Base-by-base conservation (phyloP, 2,888 invertebrate species). In the Disparrhopalites patrizii region DNA sequence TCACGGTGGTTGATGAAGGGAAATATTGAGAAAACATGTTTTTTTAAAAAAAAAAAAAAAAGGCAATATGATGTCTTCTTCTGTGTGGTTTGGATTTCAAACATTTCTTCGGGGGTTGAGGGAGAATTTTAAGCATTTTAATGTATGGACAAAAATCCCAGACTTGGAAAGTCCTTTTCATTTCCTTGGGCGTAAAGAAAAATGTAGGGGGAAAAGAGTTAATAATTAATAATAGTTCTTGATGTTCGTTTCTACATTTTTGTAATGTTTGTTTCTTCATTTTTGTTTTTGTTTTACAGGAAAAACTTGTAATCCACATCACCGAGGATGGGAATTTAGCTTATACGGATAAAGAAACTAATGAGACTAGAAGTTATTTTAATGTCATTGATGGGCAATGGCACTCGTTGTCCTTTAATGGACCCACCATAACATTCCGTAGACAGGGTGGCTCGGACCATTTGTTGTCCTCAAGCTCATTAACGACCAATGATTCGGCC, bases 331-430 rank as follows among this genome's bases (percentile, higher is more conserved):
- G 74, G 31, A 70, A 72, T 31, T 52, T 73, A 50, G 68, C 69
- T 3, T 73, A 68, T 60, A 58, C 68, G n/a, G 38, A 55, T 10
- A 66, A 60, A 27, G 64, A 67, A n/a, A 51, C 65, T 5, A 62
- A 62, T 13, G 73, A 70, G 23, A 57, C 50, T 43, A 47, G 40
- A 28, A 23, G 52, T 23, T 70, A 65, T 47, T 60, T 52, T 31
- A 40, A 64, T 38, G 73, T 74, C 0, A 68, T 69, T 1, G 73
- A 74, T 67, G 70, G 72, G 3, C 65, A 65, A 15, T 74, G 74
- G 74, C 74, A 74, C 60, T 64, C 72, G 3, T 56, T 74, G 23
- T 65, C 63, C 8, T 74, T 74, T 57, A 62, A 61, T 20, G 71
- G 70, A 1, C 54, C 66, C n/a, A 30, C 52, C 10, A 68, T 73